These are phyloP conservation scores for Ispidina lecontei DNA, from an alignment of 2,797 vertebrate species.

Conservation along the genomic window DNA sequence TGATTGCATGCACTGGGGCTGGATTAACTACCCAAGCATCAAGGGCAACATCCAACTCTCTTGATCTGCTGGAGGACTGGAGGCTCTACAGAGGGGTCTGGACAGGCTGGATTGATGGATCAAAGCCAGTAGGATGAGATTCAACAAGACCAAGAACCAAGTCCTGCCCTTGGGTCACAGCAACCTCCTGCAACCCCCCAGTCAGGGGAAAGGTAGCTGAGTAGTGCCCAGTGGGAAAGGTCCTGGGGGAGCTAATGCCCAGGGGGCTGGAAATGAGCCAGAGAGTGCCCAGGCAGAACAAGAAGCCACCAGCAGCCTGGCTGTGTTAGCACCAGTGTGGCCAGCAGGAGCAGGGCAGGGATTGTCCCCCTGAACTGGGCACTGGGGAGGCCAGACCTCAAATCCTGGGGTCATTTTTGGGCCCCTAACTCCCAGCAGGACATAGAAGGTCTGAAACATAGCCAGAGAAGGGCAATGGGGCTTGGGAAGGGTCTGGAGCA, in stretches of 20 bases:
- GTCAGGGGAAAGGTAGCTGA: background rate
- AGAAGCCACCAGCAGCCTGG: background rate
- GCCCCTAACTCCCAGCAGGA: no score
- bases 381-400: no score
- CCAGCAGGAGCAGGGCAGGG: no score
- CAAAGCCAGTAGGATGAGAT: background rate
- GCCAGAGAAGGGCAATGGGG: no score
- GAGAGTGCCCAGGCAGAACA: background rate
- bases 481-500: no score
- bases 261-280: background rate
- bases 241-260: background rate
- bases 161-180: background rate
- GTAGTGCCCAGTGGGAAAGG: no score
- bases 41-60: background rate
- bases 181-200: background rate
- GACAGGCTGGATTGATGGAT: background rate
- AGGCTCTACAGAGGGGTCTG: background rate
- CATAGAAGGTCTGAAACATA: no score
- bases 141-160: background rate
- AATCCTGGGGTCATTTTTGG: no score
- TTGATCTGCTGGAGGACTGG: background rate
- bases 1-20: background rate
- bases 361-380: no score
- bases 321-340: background rate
- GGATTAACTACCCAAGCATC: background rate